Conservation (phyloP, 2,113 vertebrate genomes). For the Eupsittula cactorum region DNA sequence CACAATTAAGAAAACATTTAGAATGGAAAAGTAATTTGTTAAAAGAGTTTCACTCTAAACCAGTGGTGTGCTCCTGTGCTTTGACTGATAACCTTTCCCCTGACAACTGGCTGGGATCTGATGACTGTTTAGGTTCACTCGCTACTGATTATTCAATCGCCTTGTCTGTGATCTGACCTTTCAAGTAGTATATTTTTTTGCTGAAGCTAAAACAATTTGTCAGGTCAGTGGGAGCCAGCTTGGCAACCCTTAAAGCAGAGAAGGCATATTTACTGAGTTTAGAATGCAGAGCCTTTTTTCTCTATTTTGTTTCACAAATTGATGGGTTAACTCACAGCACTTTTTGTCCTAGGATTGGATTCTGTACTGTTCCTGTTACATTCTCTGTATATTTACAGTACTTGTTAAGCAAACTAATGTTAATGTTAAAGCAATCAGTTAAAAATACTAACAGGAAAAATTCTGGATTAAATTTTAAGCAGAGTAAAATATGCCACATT, state of each 20-base stretch:
- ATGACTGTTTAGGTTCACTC: constrained; percentile 30
- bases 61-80: not conserved
- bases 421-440: not conserved
- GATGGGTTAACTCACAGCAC: not conserved
- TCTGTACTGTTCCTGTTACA: not conserved
- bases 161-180: constrained; percentile 47
- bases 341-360: not conserved
- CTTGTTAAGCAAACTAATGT: not conserved
- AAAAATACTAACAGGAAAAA: not conserved
- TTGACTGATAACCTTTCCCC: constrained; percentile 56
- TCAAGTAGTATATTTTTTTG: constrained; percentile 17
- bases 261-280: not conserved
- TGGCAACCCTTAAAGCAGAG: not conserved
- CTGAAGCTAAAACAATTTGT: not conserved
- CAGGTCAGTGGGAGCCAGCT: not conserved
- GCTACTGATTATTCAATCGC: not conserved
- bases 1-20: constrained; percentile 54
- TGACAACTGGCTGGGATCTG: not conserved
- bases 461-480: not conserved
- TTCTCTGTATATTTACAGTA: not conserved
- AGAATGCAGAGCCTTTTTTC: not conserved
- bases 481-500: not conserved
- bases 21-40: constrained; percentile 65
- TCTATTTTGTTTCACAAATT: not conserved
- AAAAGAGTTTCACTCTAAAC: constrained; percentile 5